Conservation (phyloP, 2,113 vertebrate species). For the Myanophis thanlyinensis region DNA sequence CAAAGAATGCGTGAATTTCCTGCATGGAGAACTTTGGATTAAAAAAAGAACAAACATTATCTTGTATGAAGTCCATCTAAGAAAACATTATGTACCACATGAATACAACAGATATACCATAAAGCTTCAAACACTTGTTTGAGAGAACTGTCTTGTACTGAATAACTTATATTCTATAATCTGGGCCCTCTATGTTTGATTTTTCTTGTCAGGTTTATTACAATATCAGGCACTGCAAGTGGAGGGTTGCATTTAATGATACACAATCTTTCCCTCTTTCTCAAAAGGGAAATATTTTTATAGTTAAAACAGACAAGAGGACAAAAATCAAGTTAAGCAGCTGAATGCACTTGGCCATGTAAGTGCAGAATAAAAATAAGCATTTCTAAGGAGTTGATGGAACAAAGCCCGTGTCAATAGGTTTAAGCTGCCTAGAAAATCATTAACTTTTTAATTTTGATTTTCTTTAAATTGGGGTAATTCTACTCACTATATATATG, state of each 20-base stretch:
- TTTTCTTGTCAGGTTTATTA: constrained; percentile 5
- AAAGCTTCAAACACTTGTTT: neutral
- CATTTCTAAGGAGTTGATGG: neutral
- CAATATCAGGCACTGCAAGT: neutral
- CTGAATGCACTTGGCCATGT: constrained; percentile 4
- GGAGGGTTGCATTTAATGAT: constrained; percentile 8
- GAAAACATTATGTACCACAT: neutral
- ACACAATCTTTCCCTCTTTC: constrained; percentile 9
- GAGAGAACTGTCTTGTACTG: neutral
- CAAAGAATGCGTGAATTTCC: neutral
- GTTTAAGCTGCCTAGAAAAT: neutral
- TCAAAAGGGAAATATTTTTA: constrained; percentile 4
- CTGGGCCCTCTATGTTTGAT: neutral
- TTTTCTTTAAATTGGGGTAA: neutral
- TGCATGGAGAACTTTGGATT: neutral
- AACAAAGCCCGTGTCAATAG: neutral
- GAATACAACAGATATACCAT: neutral
- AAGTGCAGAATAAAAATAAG: neutral
- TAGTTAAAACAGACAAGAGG: constrained; percentile 20
- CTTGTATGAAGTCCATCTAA: neutral
- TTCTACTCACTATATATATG: neutral
- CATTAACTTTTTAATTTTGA: neutral
- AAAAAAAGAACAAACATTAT: neutral
- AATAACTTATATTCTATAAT: neutral
- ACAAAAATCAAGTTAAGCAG: neutral